Conservation (phyloP, 1,140 invertebrate species). For the Hypothenemus hampei region DNA sequence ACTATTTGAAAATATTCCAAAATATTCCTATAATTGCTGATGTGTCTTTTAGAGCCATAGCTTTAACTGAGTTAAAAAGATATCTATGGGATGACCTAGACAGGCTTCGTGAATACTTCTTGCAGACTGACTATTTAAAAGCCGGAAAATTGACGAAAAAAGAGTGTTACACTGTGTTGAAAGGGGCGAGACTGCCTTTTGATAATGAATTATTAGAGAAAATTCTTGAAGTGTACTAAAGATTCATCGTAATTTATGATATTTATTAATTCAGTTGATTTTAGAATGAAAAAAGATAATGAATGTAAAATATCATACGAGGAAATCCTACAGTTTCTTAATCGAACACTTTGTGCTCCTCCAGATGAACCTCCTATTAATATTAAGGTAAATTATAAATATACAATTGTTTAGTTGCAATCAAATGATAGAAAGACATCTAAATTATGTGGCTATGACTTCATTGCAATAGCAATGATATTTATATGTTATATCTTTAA, state of each 20-base stretch:
- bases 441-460: too few relatives aligned
- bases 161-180: constrained; percentile 56
- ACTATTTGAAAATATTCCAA: background rate
- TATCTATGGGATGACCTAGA: constrained; percentile 63
- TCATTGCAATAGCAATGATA: too few relatives aligned
- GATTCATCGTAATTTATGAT: constrained; percentile 10
- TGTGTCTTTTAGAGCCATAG: constrained; percentile 48
- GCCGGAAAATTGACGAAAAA: constrained; percentile 52
- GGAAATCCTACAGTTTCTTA: constrained; percentile 56
- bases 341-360: constrained; percentile 53
- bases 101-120: constrained; percentile 59
- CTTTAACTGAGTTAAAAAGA: constrained; percentile 63
- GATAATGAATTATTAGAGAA: constrained; percentile 60
- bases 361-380: constrained; percentile 50
- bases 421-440: too few relatives aligned
- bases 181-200: constrained; percentile 61
- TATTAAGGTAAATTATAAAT: constrained; percentile 51
- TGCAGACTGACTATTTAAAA: constrained; percentile 55
- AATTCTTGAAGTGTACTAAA: constrained; percentile 60
- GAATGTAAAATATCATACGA: constrained; percentile 56
- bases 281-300: constrained; percentile 54
- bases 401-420: too few relatives aligned
- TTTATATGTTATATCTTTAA: too few relatives aligned
- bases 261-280: constrained; percentile 6
- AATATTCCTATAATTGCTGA: background rate